Evolutionary conservation across 2,797 vertebrate species (phyloP).

Genomic region (Columba guinea): DNA sequence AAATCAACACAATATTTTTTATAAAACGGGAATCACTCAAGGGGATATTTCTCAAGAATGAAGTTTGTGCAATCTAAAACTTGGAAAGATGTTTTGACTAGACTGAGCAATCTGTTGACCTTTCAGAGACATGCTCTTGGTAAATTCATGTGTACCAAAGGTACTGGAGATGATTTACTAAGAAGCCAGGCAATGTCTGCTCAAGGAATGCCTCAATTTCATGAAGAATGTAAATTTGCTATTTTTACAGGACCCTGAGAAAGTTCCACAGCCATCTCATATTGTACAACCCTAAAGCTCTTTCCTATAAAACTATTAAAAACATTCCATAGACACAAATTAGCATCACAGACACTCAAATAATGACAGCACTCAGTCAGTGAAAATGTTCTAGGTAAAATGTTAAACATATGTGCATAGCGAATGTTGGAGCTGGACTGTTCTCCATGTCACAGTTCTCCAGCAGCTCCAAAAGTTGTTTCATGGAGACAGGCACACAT

Average conservation of each 20-base stretch:
- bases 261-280: neutral
- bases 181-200: neutral
- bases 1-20: neutral
- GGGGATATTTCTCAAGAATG: conserved; percentile 28
- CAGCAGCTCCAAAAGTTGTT: neutral
- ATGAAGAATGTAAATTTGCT: neutral
- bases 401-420: neutral
- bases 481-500: neutral
- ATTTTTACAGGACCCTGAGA: neutral
- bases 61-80: conserved; percentile 38
- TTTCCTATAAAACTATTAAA: neutral
- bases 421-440: neutral
- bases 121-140: conserved; percentile 17
- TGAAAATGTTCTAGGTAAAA: neutral
- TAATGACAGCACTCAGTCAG: neutral
- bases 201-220: neutral
- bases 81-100: conserved; percentile 26
- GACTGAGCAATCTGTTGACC: conserved; percentile 13
- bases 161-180: neutral
- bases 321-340: neutral
- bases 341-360: neutral
- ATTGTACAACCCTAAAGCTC: neutral
- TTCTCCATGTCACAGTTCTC: neutral
- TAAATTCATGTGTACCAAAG: conserved; percentile 53
- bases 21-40: neutral